Percentiles rank a stretch among this genome's conserved stretches.
Conservation (phyloP, 2,797 vertebrate species). For the Syndactyla subalaris region DNA sequence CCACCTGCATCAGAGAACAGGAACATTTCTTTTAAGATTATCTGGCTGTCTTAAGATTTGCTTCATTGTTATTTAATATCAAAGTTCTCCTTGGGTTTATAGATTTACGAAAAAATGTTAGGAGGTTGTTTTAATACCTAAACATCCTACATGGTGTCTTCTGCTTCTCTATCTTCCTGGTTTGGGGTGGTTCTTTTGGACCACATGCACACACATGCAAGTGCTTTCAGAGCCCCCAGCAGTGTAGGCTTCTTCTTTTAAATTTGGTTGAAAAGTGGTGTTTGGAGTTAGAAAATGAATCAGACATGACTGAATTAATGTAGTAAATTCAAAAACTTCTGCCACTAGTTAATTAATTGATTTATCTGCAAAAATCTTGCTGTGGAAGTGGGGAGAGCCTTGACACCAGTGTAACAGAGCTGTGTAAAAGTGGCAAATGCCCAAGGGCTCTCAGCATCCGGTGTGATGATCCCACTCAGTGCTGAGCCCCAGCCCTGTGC, state of each 20-base stretch:
- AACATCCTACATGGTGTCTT: not conserved
- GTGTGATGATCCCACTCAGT: not conserved
- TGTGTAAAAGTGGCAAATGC: not conserved
- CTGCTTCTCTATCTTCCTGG: not conserved
- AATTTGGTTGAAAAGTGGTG: not conserved
- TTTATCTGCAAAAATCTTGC: not conserved
- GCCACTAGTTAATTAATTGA: not conserved
- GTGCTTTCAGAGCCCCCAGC: not conserved
- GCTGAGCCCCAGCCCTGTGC: not conserved
- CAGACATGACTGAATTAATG: not conserved
- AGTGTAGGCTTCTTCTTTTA: not conserved
- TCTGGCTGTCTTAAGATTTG: not conserved
- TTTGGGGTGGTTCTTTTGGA: not conserved
- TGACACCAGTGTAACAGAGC: not conserved
- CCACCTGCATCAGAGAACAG: not conserved
- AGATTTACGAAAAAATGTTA: not conserved
- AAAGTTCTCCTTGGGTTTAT: rapidly evolving
- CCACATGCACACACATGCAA: not conserved
- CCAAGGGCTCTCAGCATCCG: not conserved
- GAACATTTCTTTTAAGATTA: not conserved
- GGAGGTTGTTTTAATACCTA: not conserved
- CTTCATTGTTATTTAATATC: not conserved
- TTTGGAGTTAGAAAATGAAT: not conserved
- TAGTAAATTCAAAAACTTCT: not conserved
- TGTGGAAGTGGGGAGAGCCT: not conserved